Percentiles rank a stretch among this genome's conserved stretches.
Conservation (phyloP, 2,113 vertebrate genomes). For the Prunella fulvescens region DNA sequence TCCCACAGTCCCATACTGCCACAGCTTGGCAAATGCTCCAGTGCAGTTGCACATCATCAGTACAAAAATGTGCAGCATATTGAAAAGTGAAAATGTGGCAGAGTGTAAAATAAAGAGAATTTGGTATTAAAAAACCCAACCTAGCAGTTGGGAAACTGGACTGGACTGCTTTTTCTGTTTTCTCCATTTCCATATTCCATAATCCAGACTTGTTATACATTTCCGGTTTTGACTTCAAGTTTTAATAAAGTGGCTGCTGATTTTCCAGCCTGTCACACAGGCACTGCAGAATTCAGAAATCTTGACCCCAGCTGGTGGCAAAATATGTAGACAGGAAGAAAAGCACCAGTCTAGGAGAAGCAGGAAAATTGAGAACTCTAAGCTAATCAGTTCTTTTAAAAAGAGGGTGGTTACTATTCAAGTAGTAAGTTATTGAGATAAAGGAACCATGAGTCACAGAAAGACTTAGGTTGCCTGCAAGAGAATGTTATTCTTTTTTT, state of each 20-base stretch:
- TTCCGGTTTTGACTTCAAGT: neutral
- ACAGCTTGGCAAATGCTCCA: neutral
- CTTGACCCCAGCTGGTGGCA: neutral
- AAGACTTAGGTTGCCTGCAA: neutral
- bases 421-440: constrained; percentile 12
- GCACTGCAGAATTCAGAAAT: neutral
- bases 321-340: neutral
- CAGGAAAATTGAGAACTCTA: neutral
- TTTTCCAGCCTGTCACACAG: neutral
- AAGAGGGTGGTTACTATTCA: neutral
- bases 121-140: neutral
- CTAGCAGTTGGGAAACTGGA: neutral
- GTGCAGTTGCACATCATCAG: neutral
- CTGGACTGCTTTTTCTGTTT: neutral
- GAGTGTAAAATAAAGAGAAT: neutral
- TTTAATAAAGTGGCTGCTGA: neutral
- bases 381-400: neutral
- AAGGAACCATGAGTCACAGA: neutral
- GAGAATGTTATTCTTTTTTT: neutral
- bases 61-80: neutral
- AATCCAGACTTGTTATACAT: neutral
- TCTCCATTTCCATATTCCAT: neutral
- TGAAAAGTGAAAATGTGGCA: neutral
- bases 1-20: neutral
- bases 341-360: neutral